phyloP scores from a whole-genome alignment of 2,888 invertebrate species.

The Rotaria magnacalcarata region DNA sequence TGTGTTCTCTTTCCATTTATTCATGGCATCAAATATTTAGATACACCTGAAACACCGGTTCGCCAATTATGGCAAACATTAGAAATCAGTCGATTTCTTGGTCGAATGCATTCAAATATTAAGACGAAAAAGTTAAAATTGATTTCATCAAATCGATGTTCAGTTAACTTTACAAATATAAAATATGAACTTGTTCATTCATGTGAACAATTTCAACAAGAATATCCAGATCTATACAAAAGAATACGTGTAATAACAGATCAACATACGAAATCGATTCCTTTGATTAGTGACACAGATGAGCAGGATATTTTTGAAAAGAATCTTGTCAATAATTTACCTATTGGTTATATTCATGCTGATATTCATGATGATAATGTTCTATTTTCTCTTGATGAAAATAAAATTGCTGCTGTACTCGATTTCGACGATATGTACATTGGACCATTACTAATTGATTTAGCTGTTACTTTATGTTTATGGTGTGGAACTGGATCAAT shows the following conservation, averaged over 20 bases:
- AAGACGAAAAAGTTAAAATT: not conserved
- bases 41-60: not conserved
- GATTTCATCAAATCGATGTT: not conserved
- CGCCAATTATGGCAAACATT: not conserved
- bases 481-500: not conserved
- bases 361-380: slow-evolving; percentile 11
- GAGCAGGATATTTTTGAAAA: not conserved
- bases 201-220: not conserved
- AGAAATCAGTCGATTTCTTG: not conserved
- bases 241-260: not conserved
- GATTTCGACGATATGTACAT: not conserved
- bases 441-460: not conserved
- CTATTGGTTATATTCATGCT: slow-evolving; percentile 19
- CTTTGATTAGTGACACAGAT: not conserved
- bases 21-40: slow-evolving; percentile 4
- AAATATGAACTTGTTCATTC: not conserved
- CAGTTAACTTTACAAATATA: not conserved
- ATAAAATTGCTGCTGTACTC: not conserved
- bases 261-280: not conserved
- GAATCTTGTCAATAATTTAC: not conserved
- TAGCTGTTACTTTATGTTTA: not conserved
- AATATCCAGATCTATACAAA: not conserved
- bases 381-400: not conserved
- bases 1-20: not conserved
- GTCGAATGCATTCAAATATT: slow-evolving; percentile 14